Percentiles rank a stretch among this genome's conserved stretches.
Evolutionary conservation across 2,113 vertebrate species (phyloP).

Genomic region (Rousettus leschenaultii): DNA sequence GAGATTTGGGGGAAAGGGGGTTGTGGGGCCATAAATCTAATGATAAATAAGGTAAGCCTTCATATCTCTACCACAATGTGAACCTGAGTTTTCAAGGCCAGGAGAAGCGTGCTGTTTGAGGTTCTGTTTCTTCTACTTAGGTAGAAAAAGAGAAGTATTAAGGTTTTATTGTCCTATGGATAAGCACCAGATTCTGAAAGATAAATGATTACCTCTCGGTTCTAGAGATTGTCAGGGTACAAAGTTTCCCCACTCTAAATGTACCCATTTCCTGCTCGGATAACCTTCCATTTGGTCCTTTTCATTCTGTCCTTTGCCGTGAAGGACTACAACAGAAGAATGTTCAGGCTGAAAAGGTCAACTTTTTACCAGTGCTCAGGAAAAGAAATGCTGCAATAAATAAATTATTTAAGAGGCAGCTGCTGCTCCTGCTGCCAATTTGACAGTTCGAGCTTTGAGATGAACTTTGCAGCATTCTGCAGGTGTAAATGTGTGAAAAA

Average conservation of each 20-base stretch:
- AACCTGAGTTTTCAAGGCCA: background rate
- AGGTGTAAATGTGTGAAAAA: background rate
- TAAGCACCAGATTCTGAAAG: background rate
- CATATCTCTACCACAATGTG: background rate
- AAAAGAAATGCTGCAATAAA: constrained; percentile 27
- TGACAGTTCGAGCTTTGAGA: background rate
- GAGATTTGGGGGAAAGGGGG: background rate
- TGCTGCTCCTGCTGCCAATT: background rate
- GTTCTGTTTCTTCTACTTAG: background rate
- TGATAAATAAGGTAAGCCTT: background rate
- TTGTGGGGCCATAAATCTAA: background rate
- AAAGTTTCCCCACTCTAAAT: background rate
- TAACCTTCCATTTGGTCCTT: background rate
- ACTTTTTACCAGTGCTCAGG: background rate
- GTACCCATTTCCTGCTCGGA: background rate
- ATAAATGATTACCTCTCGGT: background rate
- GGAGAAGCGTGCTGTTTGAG: background rate
- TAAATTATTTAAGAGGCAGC: constrained; percentile 64
- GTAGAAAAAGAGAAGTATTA: background rate
- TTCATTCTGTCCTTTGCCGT: background rate
- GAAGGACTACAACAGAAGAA: background rate
- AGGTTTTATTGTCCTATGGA: background rate
- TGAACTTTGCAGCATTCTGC: background rate
- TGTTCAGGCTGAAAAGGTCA: constrained; percentile 42
- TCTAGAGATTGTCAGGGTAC: background rate